These are phyloP conservation scores for Epinephelus awoara DNA, from an alignment of 2,797 vertebrate genomes.

Conservation along the genomic window DNA sequence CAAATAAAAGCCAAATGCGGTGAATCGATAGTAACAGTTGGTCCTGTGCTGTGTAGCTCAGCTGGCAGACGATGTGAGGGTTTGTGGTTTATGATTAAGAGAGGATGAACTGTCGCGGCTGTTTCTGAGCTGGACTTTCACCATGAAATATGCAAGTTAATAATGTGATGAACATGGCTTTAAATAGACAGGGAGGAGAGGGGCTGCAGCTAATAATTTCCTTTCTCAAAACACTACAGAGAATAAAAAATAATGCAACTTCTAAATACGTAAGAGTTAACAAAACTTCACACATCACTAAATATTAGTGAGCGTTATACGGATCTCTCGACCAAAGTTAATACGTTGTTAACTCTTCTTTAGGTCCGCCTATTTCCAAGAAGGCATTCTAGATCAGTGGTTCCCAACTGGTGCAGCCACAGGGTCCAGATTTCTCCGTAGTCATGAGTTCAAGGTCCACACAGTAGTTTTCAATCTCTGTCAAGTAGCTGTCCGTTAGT, in stretches of 20 bases:
- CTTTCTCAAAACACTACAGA: neutral
- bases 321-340: slow-evolving; percentile 35
- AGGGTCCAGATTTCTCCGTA: too few relatives aligned
- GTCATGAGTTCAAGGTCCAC: too few relatives aligned
- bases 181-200: neutral
- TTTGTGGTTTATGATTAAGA: slow-evolving; percentile 72
- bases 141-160: slow-evolving; percentile 45
- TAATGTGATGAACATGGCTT: neutral
- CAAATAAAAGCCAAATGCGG: slow-evolving; percentile 33
- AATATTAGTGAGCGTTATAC: neutral
- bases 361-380: neutral
- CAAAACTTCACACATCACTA: slow-evolving; percentile 15
- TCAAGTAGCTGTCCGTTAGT: too few relatives aligned
- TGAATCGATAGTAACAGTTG: slow-evolving; percentile 21
- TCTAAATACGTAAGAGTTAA: neutral
- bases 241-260: neutral
- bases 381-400: slow-evolving; percentile 3
- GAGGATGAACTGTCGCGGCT: slow-evolving; percentile 13
- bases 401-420: too few relatives aligned
- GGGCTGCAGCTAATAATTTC: neutral
- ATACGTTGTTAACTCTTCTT: slow-evolving; percentile 57
- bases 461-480: too few relatives aligned
- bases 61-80: slow-evolving; percentile 12
- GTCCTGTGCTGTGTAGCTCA: slow-evolving; percentile 1
- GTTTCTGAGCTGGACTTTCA: slow-evolving; percentile 65